Conservation (phyloP, 1,140 invertebrate genomes). For the Drosophila arawakana region DNA sequence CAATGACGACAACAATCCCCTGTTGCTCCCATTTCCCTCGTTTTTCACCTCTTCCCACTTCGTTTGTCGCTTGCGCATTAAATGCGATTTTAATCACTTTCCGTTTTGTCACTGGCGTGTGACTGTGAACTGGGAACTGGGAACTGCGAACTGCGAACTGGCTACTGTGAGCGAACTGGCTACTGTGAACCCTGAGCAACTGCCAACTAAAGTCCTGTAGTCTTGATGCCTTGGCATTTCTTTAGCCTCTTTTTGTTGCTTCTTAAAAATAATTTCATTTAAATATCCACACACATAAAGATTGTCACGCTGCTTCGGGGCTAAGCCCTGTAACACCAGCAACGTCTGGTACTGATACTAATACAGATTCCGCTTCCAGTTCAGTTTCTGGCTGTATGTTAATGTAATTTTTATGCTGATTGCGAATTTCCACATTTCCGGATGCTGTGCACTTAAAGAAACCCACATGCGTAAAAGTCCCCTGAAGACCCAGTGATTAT, state of each 20-base stretch:
- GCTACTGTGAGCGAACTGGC: background rate
- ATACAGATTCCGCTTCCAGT: background rate
- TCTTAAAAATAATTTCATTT: conserved; percentile 71
- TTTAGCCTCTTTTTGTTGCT: conserved; percentile 27
- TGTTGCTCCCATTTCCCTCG: conserved; percentile 12
- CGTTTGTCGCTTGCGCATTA: conserved; percentile 61
- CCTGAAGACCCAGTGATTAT: conserved; percentile 53
- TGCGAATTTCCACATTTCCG: conserved; percentile 80
- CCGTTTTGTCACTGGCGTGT: conserved; percentile 67
- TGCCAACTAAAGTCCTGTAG: background rate
- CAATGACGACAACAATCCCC: conserved; percentile 15
- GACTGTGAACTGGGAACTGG: conserved; percentile 15
- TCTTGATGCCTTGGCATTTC: conserved; percentile 5
- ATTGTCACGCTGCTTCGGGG: conserved; percentile 29
- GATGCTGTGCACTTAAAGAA: conserved; percentile 49
- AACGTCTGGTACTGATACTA: conserved; percentile 10
- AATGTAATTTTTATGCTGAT: conserved; percentile 83
- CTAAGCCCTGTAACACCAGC: background rate
- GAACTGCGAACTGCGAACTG: conserved; percentile 3
- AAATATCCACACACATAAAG: conserved; percentile 74
- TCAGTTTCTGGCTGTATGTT: conserved; percentile 53
- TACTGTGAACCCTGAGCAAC: conserved; percentile 6
- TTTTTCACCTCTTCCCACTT: background rate
- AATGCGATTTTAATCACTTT: conserved; percentile 83
- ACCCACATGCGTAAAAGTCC: conserved; percentile 39